These are phyloP conservation scores for Teleogryllus oceanicus DNA, from an alignment of 2,888 invertebrate species.

Conservation along the genomic window DNA sequence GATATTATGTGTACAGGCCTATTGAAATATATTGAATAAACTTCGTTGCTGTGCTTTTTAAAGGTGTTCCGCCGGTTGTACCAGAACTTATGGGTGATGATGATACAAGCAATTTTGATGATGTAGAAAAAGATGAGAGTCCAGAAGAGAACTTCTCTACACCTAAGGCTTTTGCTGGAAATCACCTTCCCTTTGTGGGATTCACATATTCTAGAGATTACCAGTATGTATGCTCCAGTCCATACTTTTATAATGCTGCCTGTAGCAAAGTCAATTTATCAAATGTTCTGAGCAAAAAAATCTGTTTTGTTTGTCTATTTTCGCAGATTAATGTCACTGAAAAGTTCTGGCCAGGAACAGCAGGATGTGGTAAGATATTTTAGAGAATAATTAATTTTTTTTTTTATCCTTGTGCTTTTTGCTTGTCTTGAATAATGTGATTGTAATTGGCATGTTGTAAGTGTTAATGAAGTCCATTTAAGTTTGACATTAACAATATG, in stretches of 20 bases:
- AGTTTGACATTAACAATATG: no score
- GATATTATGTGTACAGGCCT: not conserved
- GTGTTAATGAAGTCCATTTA: no score
- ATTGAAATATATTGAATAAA: no score
- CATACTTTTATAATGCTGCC: not conserved
- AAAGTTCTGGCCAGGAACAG: not conserved
- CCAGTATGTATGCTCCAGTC: conserved; percentile 50
- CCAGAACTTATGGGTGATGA: conserved; percentile 94
- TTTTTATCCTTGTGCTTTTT: conserved; percentile 18
- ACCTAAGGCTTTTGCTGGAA: conserved; percentile 96
- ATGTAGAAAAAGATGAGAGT: conserved; percentile 90
- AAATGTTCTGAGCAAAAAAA: not conserved
- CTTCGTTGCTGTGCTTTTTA: conserved; percentile 22
- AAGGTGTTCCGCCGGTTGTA: conserved; percentile 86
- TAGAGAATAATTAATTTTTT: not conserved
- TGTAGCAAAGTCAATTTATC: not conserved
- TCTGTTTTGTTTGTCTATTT: not conserved
- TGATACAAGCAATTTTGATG: conserved; percentile 98
- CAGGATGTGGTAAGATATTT: conserved; percentile 24
- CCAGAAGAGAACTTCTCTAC: conserved; percentile 92
- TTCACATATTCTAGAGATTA: conserved; percentile 97
- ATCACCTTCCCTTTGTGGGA: conserved; percentile 96
- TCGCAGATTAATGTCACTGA: not conserved
- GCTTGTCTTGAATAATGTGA: not conserved
- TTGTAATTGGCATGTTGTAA: not conserved